These are phyloP conservation scores for Misgurnus mizolepis DNA, from an alignment of 2,113 vertebrate genomes.

Conservation along the genomic window DNA sequence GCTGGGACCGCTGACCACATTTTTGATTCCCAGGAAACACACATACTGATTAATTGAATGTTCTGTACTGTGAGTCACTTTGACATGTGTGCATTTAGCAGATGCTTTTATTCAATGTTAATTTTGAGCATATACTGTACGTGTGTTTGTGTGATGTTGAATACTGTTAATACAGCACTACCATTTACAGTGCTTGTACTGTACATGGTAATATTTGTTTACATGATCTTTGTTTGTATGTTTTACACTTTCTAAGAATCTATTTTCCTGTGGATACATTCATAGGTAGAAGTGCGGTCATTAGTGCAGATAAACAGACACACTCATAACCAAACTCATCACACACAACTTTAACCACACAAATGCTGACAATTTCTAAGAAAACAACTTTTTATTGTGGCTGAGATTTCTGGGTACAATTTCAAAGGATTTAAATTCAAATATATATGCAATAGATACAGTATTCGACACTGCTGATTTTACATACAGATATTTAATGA, in stretches of 20 bases:
- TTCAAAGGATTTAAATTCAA: slow-evolving; percentile 34
- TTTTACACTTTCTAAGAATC: slow-evolving; percentile 12
- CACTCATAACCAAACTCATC: not conserved
- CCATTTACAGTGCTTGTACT: too few species aligned
- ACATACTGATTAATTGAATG: too few species aligned
- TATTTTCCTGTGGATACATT: not conserved
- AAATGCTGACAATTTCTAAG: slow-evolving; percentile 1
- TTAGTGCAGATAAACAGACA: too few species aligned
- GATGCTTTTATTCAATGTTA: too few species aligned
- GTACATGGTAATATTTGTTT: too few species aligned
- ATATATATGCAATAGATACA: too few species aligned
- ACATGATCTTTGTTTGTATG: not conserved
- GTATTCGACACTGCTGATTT: too few species aligned
- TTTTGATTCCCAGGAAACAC: not conserved
- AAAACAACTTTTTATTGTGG: not conserved
- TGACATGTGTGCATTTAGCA: too few species aligned
- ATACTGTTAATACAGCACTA: too few species aligned
- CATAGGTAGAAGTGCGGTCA: slow-evolving; percentile 22
- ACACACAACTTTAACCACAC: not conserved
- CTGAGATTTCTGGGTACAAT: not conserved
- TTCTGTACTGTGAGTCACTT: not conserved
- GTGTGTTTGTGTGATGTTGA: too few species aligned
- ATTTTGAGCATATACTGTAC: too few species aligned
- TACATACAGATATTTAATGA: too few species aligned
- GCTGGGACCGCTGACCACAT: slow-evolving; percentile 3